Base-by-base conservation (phyloP, 2,113 vertebrate species). In the Coreoperca whiteheadi region DNA sequence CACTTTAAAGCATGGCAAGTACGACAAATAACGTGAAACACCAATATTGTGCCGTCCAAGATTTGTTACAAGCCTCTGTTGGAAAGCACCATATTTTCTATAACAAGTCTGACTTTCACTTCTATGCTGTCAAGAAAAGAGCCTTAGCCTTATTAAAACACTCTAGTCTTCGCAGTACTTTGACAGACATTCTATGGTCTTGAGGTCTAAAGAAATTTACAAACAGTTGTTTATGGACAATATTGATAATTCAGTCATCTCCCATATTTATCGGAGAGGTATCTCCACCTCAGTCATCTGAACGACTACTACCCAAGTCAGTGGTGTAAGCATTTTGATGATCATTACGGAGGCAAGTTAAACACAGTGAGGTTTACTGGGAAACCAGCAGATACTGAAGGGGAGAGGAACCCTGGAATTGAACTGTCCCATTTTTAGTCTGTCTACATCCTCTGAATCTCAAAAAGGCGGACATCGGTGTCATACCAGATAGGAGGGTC, bases 401-500 rank as follows among this genome's bases (percentile, higher is more conserved):
- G 51, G 39, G 59, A 6, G 32, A 77, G 39, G 63, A 83, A 70
- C 43, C 71, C 59, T 64, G 53, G 85, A 37, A 39, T 20, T 37
- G 32, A 82, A 51, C 48, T 51, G 67, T 74, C 37, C 60, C 37
- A 23, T 74, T 71, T 82, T 71, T 3, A 66, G 23, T 88, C 65
- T 6, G 30, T 76, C 92, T 96, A 99, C 94, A 99, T 98, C 87
- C 96, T 96, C 89, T 99, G 98, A 91, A 99, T 99, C 95, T 99
- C 98, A 92, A 99, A 99, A 61, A 99, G 97, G 85, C 97, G 99
- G 80, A 99, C 98, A 0, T 99, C 98, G 0, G 98, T 99, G 93
- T 99, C 98, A 20, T 99, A 99, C 98, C 98, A 99, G 87, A 99
- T 96, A 0, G 98, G 98, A 0, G 98, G 98, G 93, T 99, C 98